Evolutionary conservation across 2,113 vertebrate species (phyloP).

Genomic region (Gallinago media): DNA sequence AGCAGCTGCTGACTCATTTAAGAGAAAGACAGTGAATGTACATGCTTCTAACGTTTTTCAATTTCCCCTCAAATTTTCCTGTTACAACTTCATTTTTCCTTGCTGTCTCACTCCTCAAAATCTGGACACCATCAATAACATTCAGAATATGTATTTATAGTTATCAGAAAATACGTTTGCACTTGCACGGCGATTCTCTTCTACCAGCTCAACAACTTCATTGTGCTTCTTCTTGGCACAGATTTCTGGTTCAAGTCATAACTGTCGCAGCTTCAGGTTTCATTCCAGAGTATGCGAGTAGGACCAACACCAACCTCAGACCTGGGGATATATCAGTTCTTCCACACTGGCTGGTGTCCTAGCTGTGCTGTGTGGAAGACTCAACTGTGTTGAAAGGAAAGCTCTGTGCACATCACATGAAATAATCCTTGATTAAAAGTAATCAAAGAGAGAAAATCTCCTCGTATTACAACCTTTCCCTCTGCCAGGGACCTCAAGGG

Average conservation of each 20-base stretch:
- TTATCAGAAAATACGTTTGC: neutral
- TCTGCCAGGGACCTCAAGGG: neutral
- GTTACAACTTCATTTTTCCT: neutral
- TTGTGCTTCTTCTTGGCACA: neutral
- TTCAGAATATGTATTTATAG: neutral
- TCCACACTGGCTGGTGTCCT: neutral
- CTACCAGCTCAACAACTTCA: neutral
- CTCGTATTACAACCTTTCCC: rapidly evolving
- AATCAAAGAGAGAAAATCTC: neutral
- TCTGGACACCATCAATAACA: neutral
- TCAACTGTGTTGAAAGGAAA: neutral
- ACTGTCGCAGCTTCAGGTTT: neutral
- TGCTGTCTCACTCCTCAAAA: neutral
- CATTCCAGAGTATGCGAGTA: neutral
- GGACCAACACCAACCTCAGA: rapidly evolving
- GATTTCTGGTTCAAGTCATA: neutral
- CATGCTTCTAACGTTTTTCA: neutral
- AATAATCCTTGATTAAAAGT: neutral
- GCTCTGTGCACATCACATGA: neutral
- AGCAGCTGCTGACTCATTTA: neutral
- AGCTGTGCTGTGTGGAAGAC: neutral
- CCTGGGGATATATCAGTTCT: neutral
- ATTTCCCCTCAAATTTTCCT: neutral
- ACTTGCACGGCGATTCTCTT: neutral
- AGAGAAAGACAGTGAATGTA: neutral